Conservation (phyloP, 2,113 vertebrate genomes). For the Pterocles orientalis region DNA sequence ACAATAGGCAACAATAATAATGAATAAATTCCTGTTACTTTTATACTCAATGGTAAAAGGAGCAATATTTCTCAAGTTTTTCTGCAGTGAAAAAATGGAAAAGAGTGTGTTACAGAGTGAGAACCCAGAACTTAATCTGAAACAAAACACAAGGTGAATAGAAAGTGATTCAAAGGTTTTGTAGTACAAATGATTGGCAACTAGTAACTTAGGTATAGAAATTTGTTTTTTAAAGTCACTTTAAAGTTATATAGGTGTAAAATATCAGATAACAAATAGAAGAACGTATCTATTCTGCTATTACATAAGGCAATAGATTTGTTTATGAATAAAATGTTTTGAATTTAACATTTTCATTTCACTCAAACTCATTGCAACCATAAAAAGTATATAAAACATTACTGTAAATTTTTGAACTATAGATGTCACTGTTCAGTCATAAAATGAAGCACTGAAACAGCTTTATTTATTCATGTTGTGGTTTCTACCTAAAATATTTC, state of each 20-base stretch:
- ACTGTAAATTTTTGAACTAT: conserved; percentile 6
- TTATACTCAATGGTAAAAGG: neutral
- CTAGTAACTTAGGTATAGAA: neutral
- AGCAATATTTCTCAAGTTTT: neutral
- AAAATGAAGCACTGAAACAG: neutral
- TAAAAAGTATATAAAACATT: neutral
- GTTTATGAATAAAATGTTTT: neutral
- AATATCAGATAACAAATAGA: neutral
- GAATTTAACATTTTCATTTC: neutral
- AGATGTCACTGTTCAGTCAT: conserved; percentile 68
- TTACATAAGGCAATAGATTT: neutral
- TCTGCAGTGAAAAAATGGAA: neutral
- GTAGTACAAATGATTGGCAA: neutral
- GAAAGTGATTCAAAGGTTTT: neutral
- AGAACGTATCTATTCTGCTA: neutral
- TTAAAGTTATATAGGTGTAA: neutral
- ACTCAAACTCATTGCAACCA: neutral
- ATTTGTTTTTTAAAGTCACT: neutral
- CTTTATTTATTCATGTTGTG: neutral
- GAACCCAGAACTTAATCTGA: neutral
- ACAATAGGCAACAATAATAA: neutral
- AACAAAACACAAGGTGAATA: neutral
- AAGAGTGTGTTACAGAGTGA: neutral
- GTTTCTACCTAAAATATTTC: neutral
- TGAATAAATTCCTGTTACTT: neutral